A percentile compares a stretch with the other conserved stretches of the same genome.
Evolutionary conservation across 2,797 vertebrate genomes (phyloP).

Genomic region (Callimico goeldii): DNA sequence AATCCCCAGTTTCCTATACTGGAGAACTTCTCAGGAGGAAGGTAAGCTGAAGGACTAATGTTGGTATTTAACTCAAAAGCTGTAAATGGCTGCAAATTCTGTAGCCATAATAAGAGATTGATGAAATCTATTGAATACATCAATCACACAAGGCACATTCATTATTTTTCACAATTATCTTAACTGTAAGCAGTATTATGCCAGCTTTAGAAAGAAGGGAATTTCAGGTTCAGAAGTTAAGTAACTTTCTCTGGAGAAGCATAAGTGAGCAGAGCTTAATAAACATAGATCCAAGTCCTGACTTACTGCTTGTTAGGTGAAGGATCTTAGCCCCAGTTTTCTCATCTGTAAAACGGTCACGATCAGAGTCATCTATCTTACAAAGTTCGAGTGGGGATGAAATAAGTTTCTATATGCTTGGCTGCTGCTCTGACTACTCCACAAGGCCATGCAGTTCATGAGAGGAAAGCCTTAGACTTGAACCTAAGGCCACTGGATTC

Average conservation of each 20-base stretch:
- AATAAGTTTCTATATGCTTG: background rate
- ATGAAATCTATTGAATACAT: background rate
- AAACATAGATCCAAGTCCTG: background rate
- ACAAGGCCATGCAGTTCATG: background rate
- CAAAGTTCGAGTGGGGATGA: background rate
- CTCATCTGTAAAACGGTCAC: background rate
- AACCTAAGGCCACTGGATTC: background rate
- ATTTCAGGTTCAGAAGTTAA: conserved; percentile 21
- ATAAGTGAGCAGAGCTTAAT: background rate
- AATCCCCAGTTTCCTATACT: background rate
- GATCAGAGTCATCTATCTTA: background rate
- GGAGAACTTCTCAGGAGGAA: background rate
- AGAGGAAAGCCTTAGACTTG: conserved; percentile 2
- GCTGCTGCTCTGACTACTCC: background rate
- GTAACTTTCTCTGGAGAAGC: conserved; percentile 8
- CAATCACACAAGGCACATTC: background rate
- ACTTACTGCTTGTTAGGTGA: background rate
- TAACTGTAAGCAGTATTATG: background rate
- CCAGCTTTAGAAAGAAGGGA: background rate
- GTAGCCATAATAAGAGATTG: background rate
- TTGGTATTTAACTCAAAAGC: conserved; percentile 46
- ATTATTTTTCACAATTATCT: background rate
- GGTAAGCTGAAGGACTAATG: background rate
- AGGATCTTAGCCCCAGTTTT: background rate
- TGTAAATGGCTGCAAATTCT: conserved; percentile 22